phyloP scores from a whole-genome alignment of 2,888 invertebrate genomes.

The Melipona bicolor region DNA sequence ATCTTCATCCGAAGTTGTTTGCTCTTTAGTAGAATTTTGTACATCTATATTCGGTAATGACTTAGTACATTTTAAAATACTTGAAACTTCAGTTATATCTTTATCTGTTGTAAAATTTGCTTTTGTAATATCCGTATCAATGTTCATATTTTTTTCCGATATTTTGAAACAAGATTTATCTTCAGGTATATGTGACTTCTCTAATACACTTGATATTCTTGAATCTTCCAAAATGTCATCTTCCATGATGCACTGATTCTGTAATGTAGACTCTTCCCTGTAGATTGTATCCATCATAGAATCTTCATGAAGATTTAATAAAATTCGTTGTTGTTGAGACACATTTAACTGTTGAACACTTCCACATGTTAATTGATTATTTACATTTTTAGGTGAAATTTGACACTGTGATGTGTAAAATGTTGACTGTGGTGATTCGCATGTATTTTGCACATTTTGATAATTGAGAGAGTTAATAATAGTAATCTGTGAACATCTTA shows the following conservation, averaged over 20 bases:
- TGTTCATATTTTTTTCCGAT: conserved; percentile 23
- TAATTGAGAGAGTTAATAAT: conserved; percentile 28
- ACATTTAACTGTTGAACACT: conserved; percentile 29
- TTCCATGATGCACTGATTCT: conserved; percentile 22
- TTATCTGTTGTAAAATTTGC: conserved; percentile 33
- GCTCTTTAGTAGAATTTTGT: conserved; percentile 40
- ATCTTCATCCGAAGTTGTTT: conserved; percentile 51
- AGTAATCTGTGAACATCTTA: conserved; percentile 36
- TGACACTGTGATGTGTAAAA: conserved; percentile 25
- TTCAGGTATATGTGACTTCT: conserved; percentile 1
- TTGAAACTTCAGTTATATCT: conserved; percentile 30
- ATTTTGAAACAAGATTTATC: conserved; percentile 24
- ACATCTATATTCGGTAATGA: conserved; percentile 34
- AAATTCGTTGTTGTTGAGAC: conserved; percentile 31
- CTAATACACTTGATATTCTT: conserved; percentile 5
- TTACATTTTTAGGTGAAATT: conserved; percentile 20
- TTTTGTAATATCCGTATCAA: conserved; percentile 25
- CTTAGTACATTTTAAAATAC: conserved; percentile 38
- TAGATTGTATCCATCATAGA: conserved; percentile 21
- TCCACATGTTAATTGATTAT: conserved; percentile 32
- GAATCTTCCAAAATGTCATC: conserved; percentile 39
- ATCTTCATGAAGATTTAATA: conserved; percentile 33
- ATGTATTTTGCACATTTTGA: conserved; percentile 15
- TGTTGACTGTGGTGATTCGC: conserved; percentile 27
- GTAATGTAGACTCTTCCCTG: conserved; percentile 23